Evolutionary conservation across 2,113 vertebrate species (phyloP).

Genomic region (Glaucomys volans): DNA sequence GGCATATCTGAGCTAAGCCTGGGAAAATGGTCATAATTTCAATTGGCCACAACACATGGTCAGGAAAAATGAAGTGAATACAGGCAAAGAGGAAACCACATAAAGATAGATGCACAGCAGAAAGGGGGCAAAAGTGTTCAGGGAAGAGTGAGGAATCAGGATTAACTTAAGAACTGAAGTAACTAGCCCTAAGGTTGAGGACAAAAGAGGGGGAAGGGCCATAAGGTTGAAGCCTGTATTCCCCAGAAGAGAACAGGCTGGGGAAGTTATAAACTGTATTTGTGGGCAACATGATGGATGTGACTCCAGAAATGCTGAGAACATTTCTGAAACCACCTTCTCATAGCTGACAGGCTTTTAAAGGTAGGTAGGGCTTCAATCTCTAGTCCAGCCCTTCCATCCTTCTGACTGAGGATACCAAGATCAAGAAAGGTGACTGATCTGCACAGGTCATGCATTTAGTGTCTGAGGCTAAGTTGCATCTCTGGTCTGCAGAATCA

Average conservation of each 20-base stretch:
- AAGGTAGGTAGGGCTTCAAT: background rate
- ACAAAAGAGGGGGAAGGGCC: background rate
- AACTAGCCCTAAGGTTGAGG: background rate
- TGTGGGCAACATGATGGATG: background rate
- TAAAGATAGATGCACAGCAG: background rate
- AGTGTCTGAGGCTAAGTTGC: background rate
- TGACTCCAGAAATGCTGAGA: background rate
- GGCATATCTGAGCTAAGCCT: background rate
- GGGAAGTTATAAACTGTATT: background rate
- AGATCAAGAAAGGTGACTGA: background rate
- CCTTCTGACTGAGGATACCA: background rate
- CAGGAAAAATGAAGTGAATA: background rate
- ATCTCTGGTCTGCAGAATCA: background rate
- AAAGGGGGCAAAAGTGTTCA: background rate
- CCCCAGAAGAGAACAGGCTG: background rate
- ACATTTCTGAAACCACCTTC: conserved; percentile 32
- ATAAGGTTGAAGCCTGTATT: background rate
- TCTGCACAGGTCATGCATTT: background rate
- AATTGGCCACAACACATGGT: background rate
- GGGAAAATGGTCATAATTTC: background rate
- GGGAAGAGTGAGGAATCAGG: background rate
- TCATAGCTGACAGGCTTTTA: background rate
- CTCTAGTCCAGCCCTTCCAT: background rate
- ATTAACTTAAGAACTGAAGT: background rate
- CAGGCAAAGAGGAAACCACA: background rate